Conservation (phyloP, 2,797 vertebrate species). For the Erpetoichthys calabaricus region DNA sequence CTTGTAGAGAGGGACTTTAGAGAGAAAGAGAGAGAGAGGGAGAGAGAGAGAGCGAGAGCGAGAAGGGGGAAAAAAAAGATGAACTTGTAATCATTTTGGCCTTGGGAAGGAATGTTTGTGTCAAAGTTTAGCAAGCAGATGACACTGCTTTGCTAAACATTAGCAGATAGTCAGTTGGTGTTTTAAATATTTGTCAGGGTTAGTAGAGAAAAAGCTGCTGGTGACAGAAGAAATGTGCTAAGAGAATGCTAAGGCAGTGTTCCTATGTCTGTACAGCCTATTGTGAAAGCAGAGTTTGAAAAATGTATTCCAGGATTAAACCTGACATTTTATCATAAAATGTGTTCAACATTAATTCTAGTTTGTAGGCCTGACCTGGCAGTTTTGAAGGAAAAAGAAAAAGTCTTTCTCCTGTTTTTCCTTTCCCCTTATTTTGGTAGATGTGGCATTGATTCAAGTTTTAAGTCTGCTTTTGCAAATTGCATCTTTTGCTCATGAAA, state of each 20-base stretch:
- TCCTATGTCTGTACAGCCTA: conserved; percentile 3
- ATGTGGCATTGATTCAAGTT: conserved; percentile 16
- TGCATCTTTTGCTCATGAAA: too few species aligned
- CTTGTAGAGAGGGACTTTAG: neutral
- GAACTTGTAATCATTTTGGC: neutral
- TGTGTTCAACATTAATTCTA: conserved; percentile 8
- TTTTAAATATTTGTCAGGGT: neutral
- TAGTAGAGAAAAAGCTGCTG: neutral
- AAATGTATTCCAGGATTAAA: conserved; percentile 9
- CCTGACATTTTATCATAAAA: conserved; percentile 6
- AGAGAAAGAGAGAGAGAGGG: conserved; percentile 1
- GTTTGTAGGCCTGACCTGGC: neutral
- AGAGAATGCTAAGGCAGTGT: neutral
- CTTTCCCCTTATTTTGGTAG: neutral
- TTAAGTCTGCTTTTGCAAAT: too few species aligned
- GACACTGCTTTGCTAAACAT: neutral
- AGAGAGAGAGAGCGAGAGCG: neutral
- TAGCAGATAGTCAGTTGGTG: neutral
- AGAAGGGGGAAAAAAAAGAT: conserved; percentile 18
- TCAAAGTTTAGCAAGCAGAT: neutral
- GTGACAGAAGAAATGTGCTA: neutral
- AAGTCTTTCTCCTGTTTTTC: too few species aligned
- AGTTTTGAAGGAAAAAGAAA: too few species aligned
- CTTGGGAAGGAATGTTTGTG: neutral
- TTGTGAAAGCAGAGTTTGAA: conserved; percentile 4